Evolutionary conservation across 2,113 vertebrate species (phyloP), one percentile per base, ranked within the genome.

Genomic region (Bathybates hornii): DNA sequence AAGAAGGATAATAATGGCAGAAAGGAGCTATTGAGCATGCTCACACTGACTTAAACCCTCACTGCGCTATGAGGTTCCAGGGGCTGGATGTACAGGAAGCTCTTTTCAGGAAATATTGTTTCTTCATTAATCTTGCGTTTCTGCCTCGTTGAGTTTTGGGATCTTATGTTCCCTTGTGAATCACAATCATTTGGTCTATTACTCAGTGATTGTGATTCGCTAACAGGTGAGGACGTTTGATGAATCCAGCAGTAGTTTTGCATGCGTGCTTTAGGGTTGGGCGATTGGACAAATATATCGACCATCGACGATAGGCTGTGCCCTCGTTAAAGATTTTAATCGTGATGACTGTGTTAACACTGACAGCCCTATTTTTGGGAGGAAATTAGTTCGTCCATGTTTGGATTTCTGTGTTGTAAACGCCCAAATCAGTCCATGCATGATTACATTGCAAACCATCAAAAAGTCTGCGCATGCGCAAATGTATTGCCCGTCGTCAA

Each of bases 211-310:
- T 24, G 19, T 16, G 21, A 29, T 48, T 45, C 66, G 16, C 66
- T 43, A 71, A 27, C 68, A 73, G 68, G 41, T 10, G 36, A 43
- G 68, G 21, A 7, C 3, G 0, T 73, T 0, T 73, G 12, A 73
- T 76, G 68, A 48, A 76, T 48, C 68, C 41, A 24, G 38, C 0
- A 6, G 7, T 43, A 71, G 12, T 71, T 71, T 43, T 71, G n/a
- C 6, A 7, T 71, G 66, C 2, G 0, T 13, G 2, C 54, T 56
- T 56, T 27, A 56, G 1, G 54, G 21, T 14, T 56, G 54, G 21
- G 54, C 21, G 2, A 56, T 0, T 56, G 21, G 21, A 56, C 0
- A 27, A 56, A 56, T 0, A 13, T 56, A 56, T 56, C 6, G 6
- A 56, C 53, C 24, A 56, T 56, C 2, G 0, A 7, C 0, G 2